Percentiles rank a stretch among this genome's conserved stretches.
Conservation (phyloP, 2,113 vertebrate genomes). For the Scolopax mira region DNA sequence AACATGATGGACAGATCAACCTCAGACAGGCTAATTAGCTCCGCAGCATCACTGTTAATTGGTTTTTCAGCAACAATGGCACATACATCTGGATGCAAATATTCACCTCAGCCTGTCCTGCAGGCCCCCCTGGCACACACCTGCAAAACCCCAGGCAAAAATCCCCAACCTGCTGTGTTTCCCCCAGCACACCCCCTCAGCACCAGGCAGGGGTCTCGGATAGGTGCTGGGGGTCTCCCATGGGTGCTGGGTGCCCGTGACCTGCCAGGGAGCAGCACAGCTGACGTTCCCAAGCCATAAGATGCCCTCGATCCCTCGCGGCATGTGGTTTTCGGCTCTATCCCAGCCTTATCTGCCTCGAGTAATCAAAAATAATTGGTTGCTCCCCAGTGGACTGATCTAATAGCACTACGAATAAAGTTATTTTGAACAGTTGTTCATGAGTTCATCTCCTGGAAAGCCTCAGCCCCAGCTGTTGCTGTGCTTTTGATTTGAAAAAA, state of each 20-base stretch:
- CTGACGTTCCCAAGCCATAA: not conserved
- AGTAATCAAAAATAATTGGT: slow-evolving; percentile 45
- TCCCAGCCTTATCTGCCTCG: not conserved
- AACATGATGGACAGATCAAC: not conserved
- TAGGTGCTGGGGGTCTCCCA: not conserved
- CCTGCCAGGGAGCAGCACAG: not conserved
- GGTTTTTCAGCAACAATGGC: not conserved
- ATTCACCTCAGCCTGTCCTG: not conserved
- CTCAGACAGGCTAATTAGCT: not conserved
- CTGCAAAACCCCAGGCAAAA: not conserved
- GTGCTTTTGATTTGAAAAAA: slow-evolving; percentile 50
- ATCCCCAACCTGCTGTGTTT: not conserved
- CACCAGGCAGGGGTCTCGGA: not conserved
- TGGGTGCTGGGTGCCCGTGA: not conserved
- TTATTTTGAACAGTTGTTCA: slow-evolving; percentile 67
- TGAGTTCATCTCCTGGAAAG: slow-evolving; percentile 72
- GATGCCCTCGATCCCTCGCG: not conserved
- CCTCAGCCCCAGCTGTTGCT: slow-evolving; percentile 65
- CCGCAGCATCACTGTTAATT: not conserved
- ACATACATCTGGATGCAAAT: not conserved
- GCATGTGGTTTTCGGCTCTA: rapidly evolving
- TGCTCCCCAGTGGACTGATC: slow-evolving; percentile 57
- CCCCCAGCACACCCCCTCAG: not conserved
- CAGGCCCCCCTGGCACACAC: rapidly evolving
- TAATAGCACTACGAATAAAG: slow-evolving; percentile 54